Evolutionary conservation across 2,797 vertebrate species (phyloP), one percentile per base, ranked within the genome.

Genomic region (Lepidocolaptes lacrymiger): DNA sequence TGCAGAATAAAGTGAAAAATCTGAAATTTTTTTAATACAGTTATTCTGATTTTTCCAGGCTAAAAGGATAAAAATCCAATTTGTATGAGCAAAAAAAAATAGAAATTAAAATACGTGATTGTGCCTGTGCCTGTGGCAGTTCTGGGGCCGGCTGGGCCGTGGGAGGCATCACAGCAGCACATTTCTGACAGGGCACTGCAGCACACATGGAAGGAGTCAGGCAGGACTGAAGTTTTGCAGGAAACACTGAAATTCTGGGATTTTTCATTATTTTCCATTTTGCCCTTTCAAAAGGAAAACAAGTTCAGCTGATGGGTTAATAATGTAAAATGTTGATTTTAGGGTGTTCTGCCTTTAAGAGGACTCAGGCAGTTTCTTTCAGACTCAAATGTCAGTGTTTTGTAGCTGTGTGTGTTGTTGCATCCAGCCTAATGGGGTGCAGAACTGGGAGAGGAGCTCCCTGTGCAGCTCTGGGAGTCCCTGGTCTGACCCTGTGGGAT

Each of bases 391-490:
- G 64, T 15, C 59, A 54, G 32, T 12, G 0, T 43, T 82, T 26
- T 22, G 37, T 49, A 69, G 8, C 13, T 1, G 9, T 12, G 0
- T 7, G 1, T 32, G 52, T 41, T 21, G 8, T 2, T 39, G 9
- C 20, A 2, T 0, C 9, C 3, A 56, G 46, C 59, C 37, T 9
- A 32, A 37, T 0, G 19, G 30, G 54, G 10, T 48, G 30, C 34
- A 37, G n/a, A 13, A 5, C 10, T 0, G 2, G 5, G 46, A 41
- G 49, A 22, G 14, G 24, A 56, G 63, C 52, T 36, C 41, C 44
- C 9, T 2, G 27, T 23, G 30, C 37, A 20, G 1, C 55, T 10
- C 4, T 1, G 13, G 21, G 72, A 12, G 23, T 3, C 12, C 14
- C 75, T 56, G 16, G 69, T 26, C 9, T 0, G 26, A 27, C 46